These are phyloP conservation scores for Actenoides lindsayi DNA, from an alignment of 2,113 vertebrate species.

Conservation along the genomic window DNA sequence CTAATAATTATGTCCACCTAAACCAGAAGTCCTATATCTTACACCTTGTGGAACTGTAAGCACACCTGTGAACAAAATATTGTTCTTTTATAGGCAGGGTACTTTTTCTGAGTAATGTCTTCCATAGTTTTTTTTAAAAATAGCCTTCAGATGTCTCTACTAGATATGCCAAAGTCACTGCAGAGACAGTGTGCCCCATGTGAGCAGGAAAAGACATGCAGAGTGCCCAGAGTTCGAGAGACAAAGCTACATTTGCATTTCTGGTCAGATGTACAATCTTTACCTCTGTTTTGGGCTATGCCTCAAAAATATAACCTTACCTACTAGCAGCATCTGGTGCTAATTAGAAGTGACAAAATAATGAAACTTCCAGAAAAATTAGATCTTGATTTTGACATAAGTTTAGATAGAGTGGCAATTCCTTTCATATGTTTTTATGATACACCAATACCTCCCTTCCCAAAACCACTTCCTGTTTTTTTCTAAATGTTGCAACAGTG, in stretches of 20 bases:
- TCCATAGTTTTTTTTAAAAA: neutral
- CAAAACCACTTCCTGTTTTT: neutral
- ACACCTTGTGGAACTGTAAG: neutral
- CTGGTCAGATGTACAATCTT: neutral
- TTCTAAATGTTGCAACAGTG: neutral
- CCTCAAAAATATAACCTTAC: neutral
- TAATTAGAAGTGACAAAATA: neutral
- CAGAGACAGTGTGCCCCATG: fast-evolving
- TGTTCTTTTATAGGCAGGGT: neutral
- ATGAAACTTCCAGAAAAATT: neutral
- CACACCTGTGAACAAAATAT: neutral
- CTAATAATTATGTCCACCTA: neutral
- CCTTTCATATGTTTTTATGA: neutral
- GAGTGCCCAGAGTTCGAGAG: neutral
- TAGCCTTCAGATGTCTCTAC: neutral
- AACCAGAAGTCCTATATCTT: neutral
- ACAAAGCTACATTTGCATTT: neutral
- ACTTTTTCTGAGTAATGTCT: neutral
- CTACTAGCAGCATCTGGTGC: neutral
- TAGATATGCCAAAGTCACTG: neutral
- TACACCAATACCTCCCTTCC: neutral
- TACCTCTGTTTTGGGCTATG: neutral
- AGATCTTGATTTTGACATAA: neutral
- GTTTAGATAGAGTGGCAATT: neutral
- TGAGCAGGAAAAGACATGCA: neutral